These are phyloP conservation scores for Meloidogyne exigua DNA, from an alignment of 1,140 invertebrate genomes.

Conservation along the genomic window DNA sequence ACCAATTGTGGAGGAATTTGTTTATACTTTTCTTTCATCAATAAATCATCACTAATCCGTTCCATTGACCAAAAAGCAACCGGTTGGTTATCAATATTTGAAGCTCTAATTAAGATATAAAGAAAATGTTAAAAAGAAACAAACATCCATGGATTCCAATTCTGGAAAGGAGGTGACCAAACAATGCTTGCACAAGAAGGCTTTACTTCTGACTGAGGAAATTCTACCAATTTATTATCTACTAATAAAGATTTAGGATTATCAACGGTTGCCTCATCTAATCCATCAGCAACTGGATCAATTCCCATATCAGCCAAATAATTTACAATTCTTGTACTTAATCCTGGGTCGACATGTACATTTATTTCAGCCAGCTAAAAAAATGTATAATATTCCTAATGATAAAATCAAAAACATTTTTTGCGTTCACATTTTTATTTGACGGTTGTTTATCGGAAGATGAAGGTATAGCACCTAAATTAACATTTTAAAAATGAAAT, in stretches of 20 bases:
- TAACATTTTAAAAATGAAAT: neutral
- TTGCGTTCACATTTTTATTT: conserved; percentile 78
- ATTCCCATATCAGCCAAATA: conserved; percentile 36
- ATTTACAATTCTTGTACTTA: conserved; percentile 35
- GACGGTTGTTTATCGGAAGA: conserved; percentile 71
- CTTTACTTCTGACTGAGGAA: conserved; percentile 66
- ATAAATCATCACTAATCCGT: conserved; percentile 77
- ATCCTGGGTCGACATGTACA: conserved; percentile 37
- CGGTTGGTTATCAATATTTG: conserved; percentile 89
- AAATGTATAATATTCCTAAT: neutral
- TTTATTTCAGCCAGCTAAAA: conserved; percentile 51
- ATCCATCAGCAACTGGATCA: conserved; percentile 10
- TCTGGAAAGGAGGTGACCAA: conserved; percentile 88
- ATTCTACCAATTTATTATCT: conserved; percentile 70
- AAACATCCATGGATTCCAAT: conserved; percentile 79
- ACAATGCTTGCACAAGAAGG: conserved; percentile 77
- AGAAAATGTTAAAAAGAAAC: neutral
- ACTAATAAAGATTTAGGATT: conserved; percentile 68
- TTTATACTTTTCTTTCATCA: conserved; percentile 68
- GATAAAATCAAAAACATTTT: conserved; percentile 11
- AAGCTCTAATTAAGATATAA: conserved; percentile 73
- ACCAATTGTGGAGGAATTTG: conserved; percentile 18
- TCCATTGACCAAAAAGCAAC: conserved; percentile 77
- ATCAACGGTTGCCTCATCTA: conserved; percentile 16
- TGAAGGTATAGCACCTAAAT: conserved; percentile 9